phyloP scores from a whole-genome alignment of 1,140 invertebrate genomes.

The Drosophila malerkotliana region DNA sequence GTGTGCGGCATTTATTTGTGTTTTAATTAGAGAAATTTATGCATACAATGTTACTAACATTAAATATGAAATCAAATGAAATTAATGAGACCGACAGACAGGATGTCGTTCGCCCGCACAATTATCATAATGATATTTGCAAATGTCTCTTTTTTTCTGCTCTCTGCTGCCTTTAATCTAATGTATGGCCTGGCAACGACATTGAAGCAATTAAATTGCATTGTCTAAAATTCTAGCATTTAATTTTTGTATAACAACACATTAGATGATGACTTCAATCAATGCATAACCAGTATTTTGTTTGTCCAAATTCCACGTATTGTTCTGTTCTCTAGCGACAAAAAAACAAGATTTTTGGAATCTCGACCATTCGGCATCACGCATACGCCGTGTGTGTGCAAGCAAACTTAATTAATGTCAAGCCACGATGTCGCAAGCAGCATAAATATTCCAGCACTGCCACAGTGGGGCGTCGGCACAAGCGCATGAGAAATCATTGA shows the following conservation, averaged over 20 bases:
- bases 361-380: conserved; percentile 18
- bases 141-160: conserved; percentile 7
- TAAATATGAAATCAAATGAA: conserved; percentile 56
- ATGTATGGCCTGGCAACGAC: conserved; percentile 34
- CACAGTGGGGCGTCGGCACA: conserved; percentile 31
- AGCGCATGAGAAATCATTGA: conserved; percentile 56
- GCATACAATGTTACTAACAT: conserved; percentile 33
- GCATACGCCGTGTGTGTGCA: conserved; percentile 38
- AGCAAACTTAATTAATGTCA: conserved; percentile 59
- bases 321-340: not conserved
- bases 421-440: conserved; percentile 50
- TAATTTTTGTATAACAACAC: not conserved
- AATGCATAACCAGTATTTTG: too few relatives aligned
- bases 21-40: conserved; percentile 62
- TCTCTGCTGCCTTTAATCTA: conserved; percentile 24
- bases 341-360: conserved; percentile 1
- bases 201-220: conserved; percentile 22
- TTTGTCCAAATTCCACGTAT: not conserved
- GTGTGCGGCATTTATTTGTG: conserved; percentile 52
- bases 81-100: conserved; percentile 42
- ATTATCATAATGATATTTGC: conserved; percentile 56
- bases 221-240: not conserved
- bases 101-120: conserved; percentile 45
- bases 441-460: conserved; percentile 44
- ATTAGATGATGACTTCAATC: not conserved